Percentiles rank a stretch among this genome's conserved stretches.
phyloP scores from a whole-genome alignment of 53 echinoderm and acorn worm species.

The Echinarachnius parma region DNA sequence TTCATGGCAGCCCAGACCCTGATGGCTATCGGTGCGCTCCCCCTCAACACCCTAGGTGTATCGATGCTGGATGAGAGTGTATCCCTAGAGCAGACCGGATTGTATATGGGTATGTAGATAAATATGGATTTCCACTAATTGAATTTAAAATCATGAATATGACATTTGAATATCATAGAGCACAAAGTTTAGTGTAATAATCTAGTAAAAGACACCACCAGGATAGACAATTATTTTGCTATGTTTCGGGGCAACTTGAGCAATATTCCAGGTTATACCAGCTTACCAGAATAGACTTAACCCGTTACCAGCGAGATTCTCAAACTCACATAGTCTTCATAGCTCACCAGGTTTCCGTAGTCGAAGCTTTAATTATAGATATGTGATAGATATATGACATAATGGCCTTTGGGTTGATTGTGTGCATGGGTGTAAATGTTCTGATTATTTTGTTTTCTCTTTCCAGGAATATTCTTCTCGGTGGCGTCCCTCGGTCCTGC shows the following conservation, averaged over 20 bases:
- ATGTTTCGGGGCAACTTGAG: no score
- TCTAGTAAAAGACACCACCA: no score
- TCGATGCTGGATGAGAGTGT: conserved; percentile 88
- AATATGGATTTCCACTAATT: neutral
- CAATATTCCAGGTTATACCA: no score
- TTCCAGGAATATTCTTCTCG: conserved; percentile 26
- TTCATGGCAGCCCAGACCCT: conserved; percentile 69
- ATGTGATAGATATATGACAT: no score
- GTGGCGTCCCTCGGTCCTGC: conserved; percentile 39
- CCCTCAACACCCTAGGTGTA: conserved; percentile 70
- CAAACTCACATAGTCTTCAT: neutral
- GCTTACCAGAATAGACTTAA: no score
- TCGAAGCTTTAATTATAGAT: no score
- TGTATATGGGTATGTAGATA: conserved; percentile 68
- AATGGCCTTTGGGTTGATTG: no score
- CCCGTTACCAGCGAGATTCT: neutral
- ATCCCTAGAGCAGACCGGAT: conserved; percentile 57
- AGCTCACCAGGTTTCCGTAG: neutral
- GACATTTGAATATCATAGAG: no score
- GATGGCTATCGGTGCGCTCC: conserved; percentile 58
- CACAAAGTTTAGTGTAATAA: no score
- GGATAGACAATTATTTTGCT: no score
- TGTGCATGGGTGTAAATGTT: no score
- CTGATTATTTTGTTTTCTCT: neutral
- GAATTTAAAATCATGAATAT: neutral